A percentile compares a stretch with the other conserved stretches of the same genome.
phyloP scores from a whole-genome alignment of 2,888 invertebrate species.

The Coelogynopora nodosa region DNA sequence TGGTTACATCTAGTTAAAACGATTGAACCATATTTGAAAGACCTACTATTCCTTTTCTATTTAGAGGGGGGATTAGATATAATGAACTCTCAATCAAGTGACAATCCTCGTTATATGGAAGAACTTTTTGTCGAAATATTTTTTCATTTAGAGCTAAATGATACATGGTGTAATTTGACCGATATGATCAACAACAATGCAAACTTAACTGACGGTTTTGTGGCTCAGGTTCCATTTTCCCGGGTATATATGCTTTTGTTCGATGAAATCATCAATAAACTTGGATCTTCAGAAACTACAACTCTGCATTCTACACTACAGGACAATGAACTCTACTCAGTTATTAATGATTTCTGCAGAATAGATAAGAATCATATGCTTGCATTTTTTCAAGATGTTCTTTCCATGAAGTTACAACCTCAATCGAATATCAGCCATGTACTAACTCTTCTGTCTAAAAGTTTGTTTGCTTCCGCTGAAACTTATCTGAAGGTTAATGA shows the following conservation, averaged over 20 bases:
- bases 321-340: no score
- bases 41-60: not conserved
- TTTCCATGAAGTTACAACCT: no score
- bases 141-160: not conserved
- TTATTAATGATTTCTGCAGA: no score
- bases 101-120: not conserved
- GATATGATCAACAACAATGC: not conserved
- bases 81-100: not conserved
- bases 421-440: no score
- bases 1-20: not conserved
- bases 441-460: no score
- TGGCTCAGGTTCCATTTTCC: not conserved
- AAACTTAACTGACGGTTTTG: not conserved
- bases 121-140: not conserved
- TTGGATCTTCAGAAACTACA: no score
- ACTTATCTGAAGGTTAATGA: no score
- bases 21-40: not conserved
- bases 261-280: not conserved
- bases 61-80: not conserved
- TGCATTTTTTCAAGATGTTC: no score
- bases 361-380: no score
- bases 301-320: no score
- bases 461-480: no score
- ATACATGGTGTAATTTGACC: not conserved
- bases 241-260: not conserved